Evolutionary conservation across 2,113 vertebrate genomes (phyloP).

Genomic region (Verasper variegatus): DNA sequence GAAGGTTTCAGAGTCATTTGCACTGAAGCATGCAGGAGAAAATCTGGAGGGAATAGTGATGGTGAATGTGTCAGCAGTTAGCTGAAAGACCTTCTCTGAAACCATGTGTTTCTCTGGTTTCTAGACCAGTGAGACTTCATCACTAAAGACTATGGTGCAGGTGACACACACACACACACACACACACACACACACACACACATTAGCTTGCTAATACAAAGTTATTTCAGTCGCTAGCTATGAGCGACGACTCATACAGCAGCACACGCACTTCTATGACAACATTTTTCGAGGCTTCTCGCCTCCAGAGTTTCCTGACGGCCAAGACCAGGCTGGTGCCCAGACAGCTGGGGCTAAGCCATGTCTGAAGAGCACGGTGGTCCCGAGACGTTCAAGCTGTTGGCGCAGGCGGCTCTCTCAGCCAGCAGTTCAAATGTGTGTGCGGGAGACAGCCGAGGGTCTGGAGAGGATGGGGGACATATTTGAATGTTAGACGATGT

Average conservation of each 20-base stretch:
- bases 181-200: no score
- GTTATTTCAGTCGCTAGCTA: no score
- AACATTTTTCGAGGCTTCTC: background rate
- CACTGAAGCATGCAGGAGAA: conserved; percentile 33
- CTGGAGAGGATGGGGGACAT: no score
- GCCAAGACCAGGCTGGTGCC: background rate
- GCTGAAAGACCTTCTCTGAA: no score
- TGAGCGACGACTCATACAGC: no score
- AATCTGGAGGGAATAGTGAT: no score
- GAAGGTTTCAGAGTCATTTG: conserved; percentile 41
- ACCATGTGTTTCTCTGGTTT: background rate
- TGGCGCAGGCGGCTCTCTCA: background rate
- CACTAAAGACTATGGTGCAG: background rate
- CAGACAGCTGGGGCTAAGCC: background rate
- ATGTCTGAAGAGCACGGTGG: background rate
- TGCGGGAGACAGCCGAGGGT: background rate
- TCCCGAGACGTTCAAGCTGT: background rate
- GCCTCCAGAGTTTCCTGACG: background rate
- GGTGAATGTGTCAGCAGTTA: no score
- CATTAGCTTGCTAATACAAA: no score
- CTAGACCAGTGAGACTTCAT: background rate
- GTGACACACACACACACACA: no score
- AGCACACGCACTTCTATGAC: no score
- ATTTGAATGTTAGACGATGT: no score
- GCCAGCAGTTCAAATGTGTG: background rate